Conservation (phyloP, 2,797 vertebrate species). For the Jordanella pulchra region DNA sequence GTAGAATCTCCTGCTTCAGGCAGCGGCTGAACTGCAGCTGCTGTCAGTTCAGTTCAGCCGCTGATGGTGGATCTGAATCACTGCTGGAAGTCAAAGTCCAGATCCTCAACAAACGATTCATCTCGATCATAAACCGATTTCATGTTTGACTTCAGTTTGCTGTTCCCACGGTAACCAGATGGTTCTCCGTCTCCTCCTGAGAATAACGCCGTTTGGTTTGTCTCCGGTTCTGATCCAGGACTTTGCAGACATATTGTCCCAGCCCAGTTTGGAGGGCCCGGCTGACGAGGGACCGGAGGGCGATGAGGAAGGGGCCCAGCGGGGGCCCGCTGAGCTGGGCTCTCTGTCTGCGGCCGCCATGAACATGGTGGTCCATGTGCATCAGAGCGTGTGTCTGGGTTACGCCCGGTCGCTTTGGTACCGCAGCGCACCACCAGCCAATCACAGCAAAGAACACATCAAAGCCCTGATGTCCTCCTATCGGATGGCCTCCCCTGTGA, state of each 20-base stretch:
- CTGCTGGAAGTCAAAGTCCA: too few relatives aligned
- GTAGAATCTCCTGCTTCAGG: too few relatives aligned
- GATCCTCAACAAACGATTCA: too few relatives aligned
- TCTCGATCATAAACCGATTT: too few relatives aligned
- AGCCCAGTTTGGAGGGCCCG: constrained; percentile 85
- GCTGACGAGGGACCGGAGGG: constrained; percentile 65
- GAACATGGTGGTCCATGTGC: constrained; percentile 83
- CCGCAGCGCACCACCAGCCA: constrained; percentile 71
- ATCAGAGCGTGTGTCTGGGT: constrained; percentile 86
- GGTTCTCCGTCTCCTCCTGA: neutral
- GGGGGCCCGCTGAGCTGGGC: constrained; percentile 51
- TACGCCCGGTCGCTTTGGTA: constrained; percentile 91
- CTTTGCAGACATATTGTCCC: constrained; percentile 87
- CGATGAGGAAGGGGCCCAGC: constrained; percentile 56
- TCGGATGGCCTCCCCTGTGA: constrained; percentile 87
- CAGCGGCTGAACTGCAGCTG: too few relatives aligned
- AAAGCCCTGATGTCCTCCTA: constrained; percentile 87
- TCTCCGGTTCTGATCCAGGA: constrained; percentile 77
- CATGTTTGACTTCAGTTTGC: too few relatives aligned
- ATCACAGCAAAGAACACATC: constrained; percentile 83
- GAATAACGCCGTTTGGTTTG: neutral
- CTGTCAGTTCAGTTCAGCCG: too few relatives aligned
- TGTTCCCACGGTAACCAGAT: too few relatives aligned
- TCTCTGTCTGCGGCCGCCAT: constrained; percentile 81
- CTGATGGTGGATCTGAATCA: too few relatives aligned